phyloP scores from a whole-genome alignment of 2,113 vertebrate species.

The Vulpes vulpes region DNA sequence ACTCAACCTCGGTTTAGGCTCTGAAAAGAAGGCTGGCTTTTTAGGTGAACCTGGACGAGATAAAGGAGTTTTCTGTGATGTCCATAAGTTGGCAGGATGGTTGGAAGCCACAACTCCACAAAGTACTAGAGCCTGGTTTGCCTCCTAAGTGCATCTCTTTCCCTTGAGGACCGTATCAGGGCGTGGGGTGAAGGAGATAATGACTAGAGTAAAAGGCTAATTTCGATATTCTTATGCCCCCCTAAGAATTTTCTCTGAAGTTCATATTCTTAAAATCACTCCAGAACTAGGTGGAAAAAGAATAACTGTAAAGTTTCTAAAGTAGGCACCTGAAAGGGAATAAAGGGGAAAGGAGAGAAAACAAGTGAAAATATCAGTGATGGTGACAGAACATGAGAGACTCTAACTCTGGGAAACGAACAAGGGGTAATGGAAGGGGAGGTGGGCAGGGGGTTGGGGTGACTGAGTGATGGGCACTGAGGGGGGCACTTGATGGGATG shows the following conservation, averaged over 20 bases:
- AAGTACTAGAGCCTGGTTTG: background rate
- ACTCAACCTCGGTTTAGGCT: background rate
- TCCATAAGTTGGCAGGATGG: background rate
- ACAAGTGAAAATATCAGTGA: no score
- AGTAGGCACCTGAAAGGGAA: background rate
- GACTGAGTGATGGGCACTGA: no score
- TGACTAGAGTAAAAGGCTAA: background rate
- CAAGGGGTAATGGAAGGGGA: no score
- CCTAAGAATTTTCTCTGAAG: background rate
- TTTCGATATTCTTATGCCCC: background rate
- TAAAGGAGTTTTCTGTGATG: background rate
- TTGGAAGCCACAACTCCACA: background rate
- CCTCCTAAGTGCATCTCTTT: background rate
- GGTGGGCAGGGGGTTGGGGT: no score
- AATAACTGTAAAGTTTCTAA: background rate
- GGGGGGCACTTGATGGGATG: no score
- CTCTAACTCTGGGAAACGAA: no score
- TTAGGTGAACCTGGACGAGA: background rate
- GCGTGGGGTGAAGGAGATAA: background rate
- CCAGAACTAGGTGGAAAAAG: background rate
- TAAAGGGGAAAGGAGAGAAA: no score
- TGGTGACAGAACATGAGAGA: no score
- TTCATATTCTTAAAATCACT: background rate
- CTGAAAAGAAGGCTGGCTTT: background rate
- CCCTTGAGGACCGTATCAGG: background rate